A percentile compares a stretch with the other conserved stretches of the same genome.
phyloP scores from a whole-genome alignment of 2,888 invertebrate species.

The Sipha maydis region DNA sequence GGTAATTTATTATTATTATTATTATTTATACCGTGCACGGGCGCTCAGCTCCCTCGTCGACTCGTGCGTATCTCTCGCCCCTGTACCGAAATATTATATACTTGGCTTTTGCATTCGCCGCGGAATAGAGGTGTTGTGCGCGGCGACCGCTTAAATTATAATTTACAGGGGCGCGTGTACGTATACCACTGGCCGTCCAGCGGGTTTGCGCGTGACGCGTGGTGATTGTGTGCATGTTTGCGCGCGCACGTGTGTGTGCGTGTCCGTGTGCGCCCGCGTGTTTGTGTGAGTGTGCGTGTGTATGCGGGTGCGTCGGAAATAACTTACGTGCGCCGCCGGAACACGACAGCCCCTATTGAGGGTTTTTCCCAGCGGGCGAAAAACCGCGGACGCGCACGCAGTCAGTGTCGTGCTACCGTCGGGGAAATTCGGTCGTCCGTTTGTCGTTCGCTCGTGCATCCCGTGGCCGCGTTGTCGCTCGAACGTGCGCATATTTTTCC shows the following conservation, averaged over 20 bases:
- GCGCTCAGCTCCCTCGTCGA: not conserved
- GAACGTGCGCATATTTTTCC: not conserved
- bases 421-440: constrained; percentile 14
- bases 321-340: constrained; percentile 52
- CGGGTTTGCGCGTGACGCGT: not conserved
- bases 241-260: not conserved
- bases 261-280: not conserved
- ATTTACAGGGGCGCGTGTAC: not conserved
- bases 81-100: too few relatives aligned
- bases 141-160: not conserved
- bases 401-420: constrained; percentile 51
- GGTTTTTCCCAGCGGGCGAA: constrained; percentile 51
- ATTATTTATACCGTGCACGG: not conserved
- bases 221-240: not conserved
- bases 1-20: constrained; percentile 33
- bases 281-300: not conserved
- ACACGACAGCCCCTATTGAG: constrained; percentile 54
- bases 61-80: too few relatives aligned
- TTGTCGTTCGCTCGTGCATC: not conserved
- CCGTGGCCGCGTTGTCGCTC: not conserved
- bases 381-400: constrained; percentile 57
- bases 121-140: constrained; percentile 1
- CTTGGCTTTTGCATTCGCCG: not conserved
- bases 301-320: constrained; percentile 43
- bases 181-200: not conserved